Conservation (phyloP, 2,797 vertebrate species). For the Gymnopithys bicolor region DNA sequence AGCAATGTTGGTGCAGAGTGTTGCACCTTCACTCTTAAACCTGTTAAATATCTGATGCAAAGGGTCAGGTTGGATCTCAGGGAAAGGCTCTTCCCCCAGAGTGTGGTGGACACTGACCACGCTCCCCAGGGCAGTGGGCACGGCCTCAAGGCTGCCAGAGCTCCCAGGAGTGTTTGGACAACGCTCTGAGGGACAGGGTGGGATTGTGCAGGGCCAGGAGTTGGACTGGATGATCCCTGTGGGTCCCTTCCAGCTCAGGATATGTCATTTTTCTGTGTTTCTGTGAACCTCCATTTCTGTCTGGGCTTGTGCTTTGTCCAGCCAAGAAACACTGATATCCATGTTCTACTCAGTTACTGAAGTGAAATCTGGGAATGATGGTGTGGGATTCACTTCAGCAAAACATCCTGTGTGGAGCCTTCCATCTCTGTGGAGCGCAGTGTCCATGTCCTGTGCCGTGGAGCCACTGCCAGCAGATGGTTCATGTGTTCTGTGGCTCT, state of each 20-base stretch:
- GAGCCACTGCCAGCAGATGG: neutral
- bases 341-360: neutral
- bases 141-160: neutral
- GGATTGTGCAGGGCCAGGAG: neutral
- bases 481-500: neutral
- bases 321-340: neutral
- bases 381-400: neutral
- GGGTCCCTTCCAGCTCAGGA: neutral
- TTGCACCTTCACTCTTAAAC: neutral
- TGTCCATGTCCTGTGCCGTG: fast-evolving
- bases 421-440: neutral
- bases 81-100: neutral
- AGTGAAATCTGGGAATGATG: neutral
- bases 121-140: neutral
- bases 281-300: neutral
- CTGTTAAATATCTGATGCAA: neutral
- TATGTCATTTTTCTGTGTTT: neutral
- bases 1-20: neutral
- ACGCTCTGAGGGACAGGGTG: neutral
- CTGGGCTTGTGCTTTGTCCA: neutral
- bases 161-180: neutral
- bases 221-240: neutral
- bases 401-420: neutral
- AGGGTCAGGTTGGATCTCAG: neutral
- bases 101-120: neutral